Evolutionary conservation across 2,113 vertebrate genomes (phyloP).

Genomic region (Brachyhypopomus occidentalis): DNA sequence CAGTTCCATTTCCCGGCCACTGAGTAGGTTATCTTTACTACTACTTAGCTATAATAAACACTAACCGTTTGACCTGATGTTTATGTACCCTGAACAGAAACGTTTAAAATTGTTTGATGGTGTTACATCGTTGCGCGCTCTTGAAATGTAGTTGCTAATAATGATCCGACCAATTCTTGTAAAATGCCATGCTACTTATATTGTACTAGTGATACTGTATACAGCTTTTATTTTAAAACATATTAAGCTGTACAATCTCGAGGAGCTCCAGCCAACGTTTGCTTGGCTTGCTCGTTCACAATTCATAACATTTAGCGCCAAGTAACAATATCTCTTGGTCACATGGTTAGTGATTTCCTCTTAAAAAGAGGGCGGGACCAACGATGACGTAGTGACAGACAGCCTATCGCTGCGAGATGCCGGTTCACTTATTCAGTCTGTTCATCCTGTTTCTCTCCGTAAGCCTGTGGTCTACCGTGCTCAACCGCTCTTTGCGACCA

Average conservation of each 20-base stretch:
- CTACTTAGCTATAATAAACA: conserved; percentile 61
- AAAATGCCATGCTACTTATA: no score
- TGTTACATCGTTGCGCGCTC: background rate
- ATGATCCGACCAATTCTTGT: background rate
- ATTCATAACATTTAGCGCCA: background rate
- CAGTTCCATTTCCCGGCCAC: conserved; percentile 76
- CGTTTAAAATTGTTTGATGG: no score
- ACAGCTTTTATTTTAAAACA: background rate
- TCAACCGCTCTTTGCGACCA: background rate
- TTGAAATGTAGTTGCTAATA: no score
- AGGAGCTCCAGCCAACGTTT: background rate
- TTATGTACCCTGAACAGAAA: background rate
- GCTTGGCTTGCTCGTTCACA: background rate
- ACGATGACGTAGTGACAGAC: background rate
- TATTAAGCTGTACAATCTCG: background rate
- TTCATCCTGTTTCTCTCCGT: background rate
- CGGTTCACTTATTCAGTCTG: background rate
- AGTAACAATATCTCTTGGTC: background rate
- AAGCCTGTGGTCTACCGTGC: background rate
- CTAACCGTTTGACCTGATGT: no score
- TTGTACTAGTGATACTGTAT: no score
- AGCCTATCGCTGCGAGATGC: background rate
- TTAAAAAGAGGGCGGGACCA: background rate
- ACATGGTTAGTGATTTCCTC: background rate
- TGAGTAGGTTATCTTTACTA: conserved; percentile 43